These are phyloP conservation scores for Onychorhynchus coronatus DNA, from an alignment of 2,113 vertebrate genomes.

Conservation along the genomic window DNA sequence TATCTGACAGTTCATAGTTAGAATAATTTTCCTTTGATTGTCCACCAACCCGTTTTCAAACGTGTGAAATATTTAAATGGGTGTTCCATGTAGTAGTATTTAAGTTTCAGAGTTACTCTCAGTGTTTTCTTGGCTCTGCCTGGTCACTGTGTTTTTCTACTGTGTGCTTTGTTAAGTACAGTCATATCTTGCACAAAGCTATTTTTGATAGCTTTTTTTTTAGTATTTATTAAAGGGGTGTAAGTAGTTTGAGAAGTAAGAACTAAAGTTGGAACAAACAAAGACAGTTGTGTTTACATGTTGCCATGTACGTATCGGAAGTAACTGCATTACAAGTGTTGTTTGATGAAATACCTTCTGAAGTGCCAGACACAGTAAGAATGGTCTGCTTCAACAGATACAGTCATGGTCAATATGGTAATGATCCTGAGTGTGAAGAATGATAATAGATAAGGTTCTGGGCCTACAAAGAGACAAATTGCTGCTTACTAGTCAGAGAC, in stretches of 20 bases:
- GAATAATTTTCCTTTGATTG: background rate
- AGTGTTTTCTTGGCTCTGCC: background rate
- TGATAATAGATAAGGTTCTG: background rate
- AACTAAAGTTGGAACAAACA: background rate
- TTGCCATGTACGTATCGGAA: background rate
- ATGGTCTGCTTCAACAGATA: background rate
- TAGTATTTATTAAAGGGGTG: background rate
- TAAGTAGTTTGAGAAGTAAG: background rate
- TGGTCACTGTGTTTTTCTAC: rapidly evolving
- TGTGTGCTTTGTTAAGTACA: background rate
- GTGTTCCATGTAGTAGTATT: background rate
- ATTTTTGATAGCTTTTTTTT: background rate
- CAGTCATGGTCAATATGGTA: background rate
- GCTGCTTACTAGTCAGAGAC: background rate
- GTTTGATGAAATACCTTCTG: background rate
- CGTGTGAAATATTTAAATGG: background rate
- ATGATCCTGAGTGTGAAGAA: background rate
- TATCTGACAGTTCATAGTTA: background rate
- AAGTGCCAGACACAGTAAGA: background rate
- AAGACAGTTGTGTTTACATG: background rate
- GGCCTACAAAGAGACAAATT: background rate
- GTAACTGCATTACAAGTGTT: background rate
- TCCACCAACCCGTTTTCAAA: background rate
- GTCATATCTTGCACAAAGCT: background rate
- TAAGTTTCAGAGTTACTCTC: background rate